Conservation (phyloP, 2,797 vertebrate species). For the Harpagifer antarcticus region DNA sequence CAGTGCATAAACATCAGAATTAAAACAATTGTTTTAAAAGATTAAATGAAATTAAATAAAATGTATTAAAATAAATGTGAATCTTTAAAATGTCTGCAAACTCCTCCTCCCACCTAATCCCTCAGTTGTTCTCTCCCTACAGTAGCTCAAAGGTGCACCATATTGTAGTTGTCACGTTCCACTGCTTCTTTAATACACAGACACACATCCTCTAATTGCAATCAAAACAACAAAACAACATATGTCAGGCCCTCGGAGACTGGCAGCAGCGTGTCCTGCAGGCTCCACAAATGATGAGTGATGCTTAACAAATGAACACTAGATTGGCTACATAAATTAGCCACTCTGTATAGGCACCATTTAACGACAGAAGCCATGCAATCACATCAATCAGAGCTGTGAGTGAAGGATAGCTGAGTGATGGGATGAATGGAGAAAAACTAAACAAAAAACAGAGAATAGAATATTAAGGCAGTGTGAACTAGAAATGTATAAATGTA, state of each 20-base stretch:
- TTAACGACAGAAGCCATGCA: conserved; percentile 57
- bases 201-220: conserved; percentile 81
- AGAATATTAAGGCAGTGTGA: background rate
- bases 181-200: conserved; percentile 74
- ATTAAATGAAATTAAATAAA: background rate
- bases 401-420: background rate
- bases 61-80: background rate
- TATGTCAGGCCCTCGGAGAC: conserved; percentile 80
- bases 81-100: too few species aligned
- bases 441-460: background rate
- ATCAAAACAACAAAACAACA: conserved; percentile 85
- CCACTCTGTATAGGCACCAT: conserved; percentile 59
- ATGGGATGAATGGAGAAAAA: conserved; percentile 2
- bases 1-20: too few species aligned
- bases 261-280: conserved; percentile 69
- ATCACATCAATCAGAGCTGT: conserved; percentile 41
- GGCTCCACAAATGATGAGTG: conserved; percentile 81
- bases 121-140: conserved; percentile 1
- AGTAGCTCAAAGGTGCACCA: conserved; percentile 56
- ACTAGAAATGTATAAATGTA: background rate
- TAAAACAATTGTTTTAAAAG: too few species aligned
- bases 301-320: conserved; percentile 84
- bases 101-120: background rate
- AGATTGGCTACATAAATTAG: conserved; percentile 83
- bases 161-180: conserved; percentile 72